These are phyloP conservation scores for Ectropis grisescens DNA, from an alignment of 1,140 invertebrate genomes.

Conservation along the genomic window DNA sequence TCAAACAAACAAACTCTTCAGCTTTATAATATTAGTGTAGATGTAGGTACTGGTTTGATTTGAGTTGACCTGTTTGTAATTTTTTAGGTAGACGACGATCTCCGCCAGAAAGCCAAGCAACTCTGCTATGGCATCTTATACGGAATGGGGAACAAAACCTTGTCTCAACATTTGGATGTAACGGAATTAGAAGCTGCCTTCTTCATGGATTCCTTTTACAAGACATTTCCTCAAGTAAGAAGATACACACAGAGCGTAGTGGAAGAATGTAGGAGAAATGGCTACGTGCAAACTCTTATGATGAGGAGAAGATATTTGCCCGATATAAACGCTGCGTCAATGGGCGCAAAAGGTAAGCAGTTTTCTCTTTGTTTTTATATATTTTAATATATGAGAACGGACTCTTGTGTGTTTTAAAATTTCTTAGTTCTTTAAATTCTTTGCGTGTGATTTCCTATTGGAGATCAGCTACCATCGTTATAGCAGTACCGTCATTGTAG, in stretches of 20 bases:
- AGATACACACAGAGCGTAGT: conserved; percentile 78
- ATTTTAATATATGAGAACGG: conserved; percentile 1
- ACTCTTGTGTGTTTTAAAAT: no score
- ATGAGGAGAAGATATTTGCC: conserved; percentile 85
- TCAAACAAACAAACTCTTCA: no score
- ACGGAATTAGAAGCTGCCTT: conserved; percentile 83
- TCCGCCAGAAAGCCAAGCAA: conserved; percentile 91
- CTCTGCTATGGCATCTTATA: conserved; percentile 98
- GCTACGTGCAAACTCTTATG: conserved; percentile 88
- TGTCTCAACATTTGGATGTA: conserved; percentile 88
- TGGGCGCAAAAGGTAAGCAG: conserved; percentile 65
- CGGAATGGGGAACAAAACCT: conserved; percentile 91
- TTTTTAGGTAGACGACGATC: conserved; percentile 77
- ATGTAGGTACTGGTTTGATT: no score
- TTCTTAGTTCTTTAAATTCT: conserved; percentile 2
- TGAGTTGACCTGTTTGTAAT: no score
- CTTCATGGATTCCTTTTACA: conserved; percentile 88
- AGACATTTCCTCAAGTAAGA: conserved; percentile 82
- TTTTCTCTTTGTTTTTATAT: no score
- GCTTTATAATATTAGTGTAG: no score
- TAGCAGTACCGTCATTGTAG: no score
- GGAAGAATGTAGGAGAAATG: conserved; percentile 77
- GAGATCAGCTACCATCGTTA: no score
- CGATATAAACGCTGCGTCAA: conserved; percentile 77
- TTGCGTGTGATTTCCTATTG: no score